These are phyloP conservation scores for Pangasius macronema DNA, from an alignment of 2,797 vertebrate species.

Conservation along the genomic window DNA sequence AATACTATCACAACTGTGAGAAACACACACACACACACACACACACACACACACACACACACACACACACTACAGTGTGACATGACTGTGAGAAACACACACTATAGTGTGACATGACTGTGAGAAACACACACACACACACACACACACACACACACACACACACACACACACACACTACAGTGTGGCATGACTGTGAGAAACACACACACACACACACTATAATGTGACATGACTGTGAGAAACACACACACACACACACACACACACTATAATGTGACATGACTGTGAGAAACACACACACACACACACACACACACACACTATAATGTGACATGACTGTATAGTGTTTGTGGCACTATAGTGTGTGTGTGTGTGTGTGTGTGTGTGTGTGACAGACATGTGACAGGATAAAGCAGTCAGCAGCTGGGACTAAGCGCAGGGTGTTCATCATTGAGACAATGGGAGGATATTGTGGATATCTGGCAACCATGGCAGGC, in stretches of 20 bases:
- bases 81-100: no score
- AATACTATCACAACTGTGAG: slow-evolving; percentile 76
- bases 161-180: no score
- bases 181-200: no score
- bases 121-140: no score
- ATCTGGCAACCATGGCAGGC: slow-evolving; percentile 93
- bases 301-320: slow-evolving; percentile 6
- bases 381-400: slow-evolving; percentile 73
- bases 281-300: slow-evolving; percentile 58
- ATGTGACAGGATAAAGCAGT: slow-evolving; percentile 96
- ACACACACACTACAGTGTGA: neutral
- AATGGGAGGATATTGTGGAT: slow-evolving; percentile 95
- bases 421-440: slow-evolving; percentile 91
- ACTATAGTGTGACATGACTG: no score
- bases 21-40: slow-evolving; percentile 7
- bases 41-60: neutral
- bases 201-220: no score
- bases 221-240: slow-evolving; percentile 51
- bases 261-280: no score
- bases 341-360: neutral
- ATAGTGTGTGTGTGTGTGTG: neutral
- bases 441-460: slow-evolving; percentile 95
- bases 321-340: no score
- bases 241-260: slow-evolving; percentile 35
- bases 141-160: no score